Conservation (phyloP, 2,113 vertebrate species). For the Falcunculus frontatus region DNA sequence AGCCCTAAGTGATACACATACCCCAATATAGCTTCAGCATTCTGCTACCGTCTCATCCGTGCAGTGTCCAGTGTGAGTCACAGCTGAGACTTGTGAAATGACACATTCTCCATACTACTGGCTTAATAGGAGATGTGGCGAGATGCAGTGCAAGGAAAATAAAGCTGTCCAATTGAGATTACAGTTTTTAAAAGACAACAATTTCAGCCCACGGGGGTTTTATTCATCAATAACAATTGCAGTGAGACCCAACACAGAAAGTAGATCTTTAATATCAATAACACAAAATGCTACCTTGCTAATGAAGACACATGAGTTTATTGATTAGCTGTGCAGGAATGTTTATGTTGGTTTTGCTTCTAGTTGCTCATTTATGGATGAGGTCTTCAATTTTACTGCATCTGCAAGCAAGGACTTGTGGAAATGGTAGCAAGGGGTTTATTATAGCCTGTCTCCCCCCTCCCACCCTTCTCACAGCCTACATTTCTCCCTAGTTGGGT, state of each 20-base stretch:
- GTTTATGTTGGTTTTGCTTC: conserved; percentile 52
- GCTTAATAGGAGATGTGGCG: conserved; percentile 62
- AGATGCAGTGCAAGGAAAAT: conserved; percentile 60
- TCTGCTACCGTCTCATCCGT: conserved; percentile 46
- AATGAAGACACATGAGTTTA: conserved; percentile 70
- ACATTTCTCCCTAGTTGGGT: background rate
- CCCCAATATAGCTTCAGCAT: conserved; percentile 28
- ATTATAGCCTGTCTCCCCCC: background rate
- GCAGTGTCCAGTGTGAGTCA: conserved; percentile 58
- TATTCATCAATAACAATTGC: conserved; percentile 69
- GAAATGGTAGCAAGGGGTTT: background rate
- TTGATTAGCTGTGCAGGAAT: conserved; percentile 66
- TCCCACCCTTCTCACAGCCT: background rate
- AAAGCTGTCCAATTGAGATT: conserved; percentile 55
- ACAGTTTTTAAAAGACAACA: conserved; percentile 21
- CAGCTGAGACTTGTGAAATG: conserved; percentile 30
- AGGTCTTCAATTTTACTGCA: conserved; percentile 34
- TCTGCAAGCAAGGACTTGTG: background rate
- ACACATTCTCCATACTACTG: conserved; percentile 52
- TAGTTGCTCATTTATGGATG: conserved; percentile 37
- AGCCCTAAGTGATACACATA: conserved; percentile 1
- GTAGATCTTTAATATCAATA: conserved; percentile 70
- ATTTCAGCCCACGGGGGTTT: conserved; percentile 19
- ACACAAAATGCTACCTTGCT: conserved; percentile 58
- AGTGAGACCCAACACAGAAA: conserved; percentile 50